Base-by-base conservation (phyloP, 2,888 invertebrate species). In the Cephus pulcher region DNA sequence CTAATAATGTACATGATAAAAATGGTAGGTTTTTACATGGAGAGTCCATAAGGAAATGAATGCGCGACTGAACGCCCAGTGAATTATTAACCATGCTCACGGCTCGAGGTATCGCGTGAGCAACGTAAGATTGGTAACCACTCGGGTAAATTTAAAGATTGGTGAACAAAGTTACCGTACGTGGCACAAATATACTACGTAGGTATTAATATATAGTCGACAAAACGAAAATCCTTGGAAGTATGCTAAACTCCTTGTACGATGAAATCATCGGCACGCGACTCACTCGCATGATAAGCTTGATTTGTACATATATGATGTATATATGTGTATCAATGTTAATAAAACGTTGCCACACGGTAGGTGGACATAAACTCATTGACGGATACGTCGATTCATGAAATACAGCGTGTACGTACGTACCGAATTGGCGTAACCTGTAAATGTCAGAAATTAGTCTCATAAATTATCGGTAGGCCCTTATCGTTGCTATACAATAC, bases 251-350 rank as follows among this genome's bases (percentile, higher is more conserved):
- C 79, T 80, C 79, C 80, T 81, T 80, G 77, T 79, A 84, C 84
- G 82, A 86, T 86, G 86, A 86, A 86, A 86, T 86, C 86, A 84
- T 85, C 83, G 80, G 80, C 83, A 84, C 56, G 78, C 56, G 56
- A 56, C 56, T 56, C 56, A 56, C 15, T 56, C 23, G 56, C 56
- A 1, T 23, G 56, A 56, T 56, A 35, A 40, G 15, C 15, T 15
- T 40, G 1, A 15, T 15, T 40, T 6, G 15, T 40, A 40, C 40
- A 40, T 6, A 40, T 12, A 12, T 35, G 3, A 35, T 11, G 12
- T 37, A 4, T 37, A 4, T 4, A 12, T 37, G 4, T 12, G 37
- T 40, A 56, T 23, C 56, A 23, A 56, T 56, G 6, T 23, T 9
- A 56, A 15, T 56, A 23, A 56, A 56, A 23, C 6, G 56, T 56